A percentile compares a stretch with the other conserved stretches of the same genome.
Conservation (phyloP, 2,888 invertebrate species). For the Conistra vaccinii region DNA sequence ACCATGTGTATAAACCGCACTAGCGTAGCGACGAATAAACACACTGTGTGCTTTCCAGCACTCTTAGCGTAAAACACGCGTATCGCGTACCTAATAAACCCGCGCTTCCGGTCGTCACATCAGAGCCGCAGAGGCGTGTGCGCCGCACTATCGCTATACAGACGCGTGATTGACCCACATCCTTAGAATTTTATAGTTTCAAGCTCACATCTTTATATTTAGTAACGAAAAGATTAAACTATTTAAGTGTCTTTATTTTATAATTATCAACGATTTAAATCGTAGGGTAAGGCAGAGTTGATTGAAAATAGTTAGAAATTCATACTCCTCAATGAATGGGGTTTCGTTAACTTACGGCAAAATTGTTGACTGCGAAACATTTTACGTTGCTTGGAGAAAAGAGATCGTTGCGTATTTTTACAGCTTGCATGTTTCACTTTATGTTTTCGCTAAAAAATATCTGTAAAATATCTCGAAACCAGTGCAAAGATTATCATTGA, state of each 20-base stretch:
- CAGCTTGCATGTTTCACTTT: constrained; percentile 55
- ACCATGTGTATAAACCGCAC: too few species aligned
- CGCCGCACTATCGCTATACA: not conserved
- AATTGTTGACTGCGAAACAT: constrained; percentile 72
- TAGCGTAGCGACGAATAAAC: too few species aligned
- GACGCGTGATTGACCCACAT: not conserved
- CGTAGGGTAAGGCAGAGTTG: not conserved
- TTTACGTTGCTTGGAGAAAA: constrained; percentile 71
- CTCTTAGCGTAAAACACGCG: not conserved
- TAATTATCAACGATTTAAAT: not conserved
- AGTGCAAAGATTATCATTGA: not conserved
- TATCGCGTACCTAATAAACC: not conserved
- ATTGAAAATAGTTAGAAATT: not conserved
- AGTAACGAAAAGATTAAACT: not conserved
- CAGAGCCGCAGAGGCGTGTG: too few species aligned
- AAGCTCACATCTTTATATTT: not conserved
- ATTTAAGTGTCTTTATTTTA: not conserved
- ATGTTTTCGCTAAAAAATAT: constrained; percentile 27
- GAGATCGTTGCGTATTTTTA: constrained; percentile 65
- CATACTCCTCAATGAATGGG: not conserved
- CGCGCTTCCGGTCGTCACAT: not conserved
- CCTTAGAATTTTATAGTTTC: not conserved
- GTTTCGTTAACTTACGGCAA: constrained; percentile 70
- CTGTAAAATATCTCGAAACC: constrained; percentile 49
- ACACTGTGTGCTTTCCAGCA: not conserved